Evolutionary conservation across 1,140 invertebrate genomes (phyloP).

Genomic region (Pseudobourletiella spinata): DNA sequence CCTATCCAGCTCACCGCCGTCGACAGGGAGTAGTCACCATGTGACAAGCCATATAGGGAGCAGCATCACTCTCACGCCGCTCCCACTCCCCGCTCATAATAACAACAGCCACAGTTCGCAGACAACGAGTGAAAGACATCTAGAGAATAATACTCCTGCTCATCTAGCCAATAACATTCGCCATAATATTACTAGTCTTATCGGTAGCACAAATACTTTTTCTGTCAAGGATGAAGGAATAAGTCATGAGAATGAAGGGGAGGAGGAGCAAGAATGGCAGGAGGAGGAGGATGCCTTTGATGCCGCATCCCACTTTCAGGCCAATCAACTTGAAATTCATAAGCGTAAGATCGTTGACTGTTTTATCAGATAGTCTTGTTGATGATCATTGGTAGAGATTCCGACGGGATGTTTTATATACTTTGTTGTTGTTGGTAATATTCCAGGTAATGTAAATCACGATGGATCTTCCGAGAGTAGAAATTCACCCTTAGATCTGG

Average conservation of each 20-base stretch:
- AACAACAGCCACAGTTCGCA: too few relatives aligned
- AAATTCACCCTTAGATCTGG: not conserved
- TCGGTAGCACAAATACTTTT: not conserved
- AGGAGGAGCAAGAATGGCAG: not conserved
- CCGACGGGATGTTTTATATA: too few relatives aligned
- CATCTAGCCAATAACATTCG: not conserved
- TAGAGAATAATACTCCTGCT: constrained; percentile 1
- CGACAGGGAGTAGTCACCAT: not conserved
- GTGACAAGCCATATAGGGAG: not conserved
- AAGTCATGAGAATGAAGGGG: not conserved
- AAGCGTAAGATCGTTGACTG: not conserved
- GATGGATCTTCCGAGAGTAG: not conserved
- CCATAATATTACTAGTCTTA: constrained; percentile 4
- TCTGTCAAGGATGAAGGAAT: not conserved
- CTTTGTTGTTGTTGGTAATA: not conserved
- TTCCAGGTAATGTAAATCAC: not conserved
- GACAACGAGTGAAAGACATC: not conserved
- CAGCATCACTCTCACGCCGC: not conserved
- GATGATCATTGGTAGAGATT: not conserved
- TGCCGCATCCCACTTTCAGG: not conserved
- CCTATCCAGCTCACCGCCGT: not conserved
- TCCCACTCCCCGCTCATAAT: not conserved
- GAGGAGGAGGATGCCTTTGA: not conserved
- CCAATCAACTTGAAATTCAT: not conserved
- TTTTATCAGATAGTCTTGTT: not conserved